Conservation (phyloP, 2,888 invertebrate species). For the Achlya flavicornis region DNA sequence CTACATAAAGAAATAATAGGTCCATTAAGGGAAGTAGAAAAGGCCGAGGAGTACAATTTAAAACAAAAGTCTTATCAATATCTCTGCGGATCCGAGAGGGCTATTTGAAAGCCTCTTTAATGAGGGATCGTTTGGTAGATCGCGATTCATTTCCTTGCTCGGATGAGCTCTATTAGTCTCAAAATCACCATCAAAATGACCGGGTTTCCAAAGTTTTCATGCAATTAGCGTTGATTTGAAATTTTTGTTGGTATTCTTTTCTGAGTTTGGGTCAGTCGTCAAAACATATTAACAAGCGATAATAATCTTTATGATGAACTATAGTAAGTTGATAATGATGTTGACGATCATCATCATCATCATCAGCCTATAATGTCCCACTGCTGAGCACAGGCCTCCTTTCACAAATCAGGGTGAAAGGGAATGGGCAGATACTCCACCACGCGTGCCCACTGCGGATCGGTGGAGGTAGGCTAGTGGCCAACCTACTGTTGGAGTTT, state of each 20-base stretch:
- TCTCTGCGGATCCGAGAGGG: neutral
- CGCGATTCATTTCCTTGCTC: constrained; percentile 65
- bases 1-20: neutral
- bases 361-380: too few species aligned
- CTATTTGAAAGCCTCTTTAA: constrained; percentile 41
- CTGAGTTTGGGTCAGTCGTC: neutral
- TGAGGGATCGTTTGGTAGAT: constrained; percentile 67
- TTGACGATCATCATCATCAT: too few species aligned
- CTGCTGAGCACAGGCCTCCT: too few species aligned
- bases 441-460: too few species aligned
- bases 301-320: too few species aligned
- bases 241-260: neutral
- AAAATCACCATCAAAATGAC: constrained; percentile 35
- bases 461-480: too few species aligned
- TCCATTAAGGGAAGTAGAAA: neutral
- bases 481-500: too few species aligned
- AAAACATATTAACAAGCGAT: too few species aligned
- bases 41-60: neutral
- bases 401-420: too few species aligned
- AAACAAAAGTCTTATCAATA: constrained; percentile 6
- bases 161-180: constrained; percentile 64
- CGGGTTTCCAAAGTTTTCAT: constrained; percentile 25
- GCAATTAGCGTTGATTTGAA: constrained; percentile 12
- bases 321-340: too few species aligned
- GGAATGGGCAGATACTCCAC: too few species aligned